Evolutionary conservation across 2,797 vertebrate species (phyloP), one percentile per base, ranked within the genome.

Genomic region (Fistularia tabacaria): DNA sequence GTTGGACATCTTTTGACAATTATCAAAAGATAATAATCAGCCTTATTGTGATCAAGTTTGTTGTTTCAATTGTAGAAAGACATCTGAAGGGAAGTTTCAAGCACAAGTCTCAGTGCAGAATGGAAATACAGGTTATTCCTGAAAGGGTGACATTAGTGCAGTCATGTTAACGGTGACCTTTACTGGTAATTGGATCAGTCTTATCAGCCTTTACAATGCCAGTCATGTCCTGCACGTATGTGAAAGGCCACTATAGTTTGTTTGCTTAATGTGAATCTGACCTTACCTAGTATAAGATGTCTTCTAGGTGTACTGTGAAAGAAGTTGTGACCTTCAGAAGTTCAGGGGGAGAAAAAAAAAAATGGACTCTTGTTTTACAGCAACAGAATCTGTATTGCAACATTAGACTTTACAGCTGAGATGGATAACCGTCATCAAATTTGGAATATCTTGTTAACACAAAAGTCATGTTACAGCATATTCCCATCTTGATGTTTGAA

Each of bases 91-190:
- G 14, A 57, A 51, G 49, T 57, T 46, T 8, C 48, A 67, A 55
- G 40, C 14, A 53, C 10, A 49, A 44, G 7, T 14, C n/a, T 10
- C 9, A 10, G 37, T 9, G 38, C 12, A 14, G 12, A 13, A n/a
- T 1, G 15, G 36, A 58, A 44, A 58, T 42, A 8, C 38, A 7
- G 8, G 25, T 59, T 14, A 48, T 57, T 69, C 62, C 38, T 57
- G 43, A 40, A 55, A 11, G 38, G 38, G 36, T 59, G 59, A 51
- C 73, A 77, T 81, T 78, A 79, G 11, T 79, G 70, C 54, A 50
- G 61, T 73, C 51, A 72, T 38, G 51, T 11, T 54, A 46, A 43
- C 51, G 15, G 11, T 75, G 73, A 76, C 84, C 74, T 84, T 86
- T 73, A 48, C 39, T 67, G 55, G 60, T 76, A 69, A 76, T 66